These are phyloP conservation scores for Troides oblongomaculatus DNA, from an alignment of 2,888 invertebrate species.

Conservation along the genomic window DNA sequence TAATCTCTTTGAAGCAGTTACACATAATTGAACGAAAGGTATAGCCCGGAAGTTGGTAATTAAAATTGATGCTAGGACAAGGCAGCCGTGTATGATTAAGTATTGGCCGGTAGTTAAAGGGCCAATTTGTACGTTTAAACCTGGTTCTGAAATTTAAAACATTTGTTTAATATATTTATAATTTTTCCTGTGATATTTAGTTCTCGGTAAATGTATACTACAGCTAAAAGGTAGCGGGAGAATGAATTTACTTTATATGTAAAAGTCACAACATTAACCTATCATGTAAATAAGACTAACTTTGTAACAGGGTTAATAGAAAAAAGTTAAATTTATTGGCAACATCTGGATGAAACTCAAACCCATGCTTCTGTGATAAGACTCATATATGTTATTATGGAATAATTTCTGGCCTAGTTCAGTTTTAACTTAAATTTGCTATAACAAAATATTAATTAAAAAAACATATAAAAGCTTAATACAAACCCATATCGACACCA, in stretches of 20 bases:
- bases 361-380: too few species aligned
- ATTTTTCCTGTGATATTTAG: neutral
- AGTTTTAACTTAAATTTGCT: neutral
- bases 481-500: conserved; percentile 51
- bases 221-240: neutral
- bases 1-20: conserved; percentile 83
- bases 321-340: too few species aligned
- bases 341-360: too few species aligned
- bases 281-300: too few species aligned
- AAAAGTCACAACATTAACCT: neutral
- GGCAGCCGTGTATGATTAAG: conserved; percentile 81
- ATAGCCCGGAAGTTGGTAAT: conserved; percentile 82
- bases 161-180: neutral
- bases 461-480: neutral
- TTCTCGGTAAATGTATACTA: neutral
- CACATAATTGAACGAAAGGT: conserved; percentile 82
- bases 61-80: conserved; percentile 75
- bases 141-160: conserved; percentile 53
- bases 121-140: conserved; percentile 61
- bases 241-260: neutral
- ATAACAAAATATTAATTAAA: neutral
- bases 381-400: too few species aligned
- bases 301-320: too few species aligned
- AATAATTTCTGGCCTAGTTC: too few species aligned
- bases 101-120: conserved; percentile 70